These are phyloP conservation scores for Bombus huntii DNA, from an alignment of 1,140 invertebrate species.

Conservation along the genomic window DNA sequence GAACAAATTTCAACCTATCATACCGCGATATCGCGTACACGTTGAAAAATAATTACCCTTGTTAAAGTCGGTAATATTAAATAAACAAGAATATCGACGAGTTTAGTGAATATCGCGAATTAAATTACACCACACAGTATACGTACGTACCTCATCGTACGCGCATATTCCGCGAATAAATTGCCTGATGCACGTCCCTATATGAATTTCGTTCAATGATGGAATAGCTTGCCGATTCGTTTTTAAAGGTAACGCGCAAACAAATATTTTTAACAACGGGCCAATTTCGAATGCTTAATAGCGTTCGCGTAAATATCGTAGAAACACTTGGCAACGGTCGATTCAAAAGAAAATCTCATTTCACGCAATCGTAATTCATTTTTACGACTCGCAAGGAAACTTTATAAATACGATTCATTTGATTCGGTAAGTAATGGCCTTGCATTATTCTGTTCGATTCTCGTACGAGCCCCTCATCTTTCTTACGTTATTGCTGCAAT, in stretches of 20 bases:
- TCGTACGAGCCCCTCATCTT: background rate
- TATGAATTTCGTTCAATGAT: background rate
- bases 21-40: background rate
- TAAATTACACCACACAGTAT: background rate
- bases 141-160: background rate
- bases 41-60: background rate
- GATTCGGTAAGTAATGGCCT: background rate
- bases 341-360: slow-evolving; percentile 5
- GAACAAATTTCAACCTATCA: background rate
- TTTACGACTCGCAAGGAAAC: background rate
- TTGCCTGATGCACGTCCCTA: background rate
- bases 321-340: background rate
- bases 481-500: background rate
- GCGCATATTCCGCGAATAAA: background rate
- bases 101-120: background rate
- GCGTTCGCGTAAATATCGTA: background rate
- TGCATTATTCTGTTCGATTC: background rate
- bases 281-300: background rate
- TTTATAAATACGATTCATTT: background rate
- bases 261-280: background rate
- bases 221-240: background rate
- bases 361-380: slow-evolving; percentile 15
- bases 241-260: background rate
- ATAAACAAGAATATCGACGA: background rate
- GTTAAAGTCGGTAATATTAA: background rate